phyloP scores from a whole-genome alignment of 2,888 invertebrate species.

The Mimumesa dahlbomi region DNA sequence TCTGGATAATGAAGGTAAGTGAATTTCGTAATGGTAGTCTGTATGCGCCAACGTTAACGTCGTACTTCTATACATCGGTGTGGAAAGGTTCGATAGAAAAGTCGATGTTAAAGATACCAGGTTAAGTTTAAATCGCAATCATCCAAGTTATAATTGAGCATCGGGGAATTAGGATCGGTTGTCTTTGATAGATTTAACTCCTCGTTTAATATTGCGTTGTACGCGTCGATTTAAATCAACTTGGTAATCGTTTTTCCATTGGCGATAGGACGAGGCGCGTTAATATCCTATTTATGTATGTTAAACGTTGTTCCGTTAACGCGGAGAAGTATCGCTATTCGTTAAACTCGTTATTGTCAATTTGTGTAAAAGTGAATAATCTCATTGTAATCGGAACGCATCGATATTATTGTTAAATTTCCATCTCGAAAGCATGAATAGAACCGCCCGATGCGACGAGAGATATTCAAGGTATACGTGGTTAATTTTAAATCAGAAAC shows the following conservation, averaged over 20 bases:
- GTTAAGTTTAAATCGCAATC: constrained; percentile 42
- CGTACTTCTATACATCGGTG: constrained; percentile 9
- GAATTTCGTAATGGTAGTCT: constrained; percentile 34
- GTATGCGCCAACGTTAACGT: constrained; percentile 17
- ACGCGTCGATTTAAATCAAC: too few species aligned
- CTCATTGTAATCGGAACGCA: constrained; percentile 11
- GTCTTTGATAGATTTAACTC: too few species aligned
- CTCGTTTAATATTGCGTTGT: too few species aligned
- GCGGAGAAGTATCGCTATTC: too few species aligned
- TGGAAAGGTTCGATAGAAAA: constrained; percentile 7
- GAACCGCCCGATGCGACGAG: neutral
- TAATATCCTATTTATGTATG: too few species aligned
- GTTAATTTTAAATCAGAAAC: constrained; percentile 36
- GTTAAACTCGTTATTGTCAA: too few species aligned
- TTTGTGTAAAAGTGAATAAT: too few species aligned
- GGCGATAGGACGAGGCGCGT: too few species aligned
- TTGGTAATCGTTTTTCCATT: too few species aligned
- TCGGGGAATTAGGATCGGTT: too few species aligned
- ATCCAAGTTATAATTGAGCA: constrained; percentile 19
- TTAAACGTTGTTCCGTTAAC: too few species aligned
- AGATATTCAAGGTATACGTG: neutral
- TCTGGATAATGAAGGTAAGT: constrained; percentile 33
- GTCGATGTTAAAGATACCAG: constrained; percentile 20
- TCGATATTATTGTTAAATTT: constrained; percentile 20
- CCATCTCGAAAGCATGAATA: neutral